Evolutionary conservation across 2,113 vertebrate species (phyloP).

Genomic region (Phaethon lepturus): DNA sequence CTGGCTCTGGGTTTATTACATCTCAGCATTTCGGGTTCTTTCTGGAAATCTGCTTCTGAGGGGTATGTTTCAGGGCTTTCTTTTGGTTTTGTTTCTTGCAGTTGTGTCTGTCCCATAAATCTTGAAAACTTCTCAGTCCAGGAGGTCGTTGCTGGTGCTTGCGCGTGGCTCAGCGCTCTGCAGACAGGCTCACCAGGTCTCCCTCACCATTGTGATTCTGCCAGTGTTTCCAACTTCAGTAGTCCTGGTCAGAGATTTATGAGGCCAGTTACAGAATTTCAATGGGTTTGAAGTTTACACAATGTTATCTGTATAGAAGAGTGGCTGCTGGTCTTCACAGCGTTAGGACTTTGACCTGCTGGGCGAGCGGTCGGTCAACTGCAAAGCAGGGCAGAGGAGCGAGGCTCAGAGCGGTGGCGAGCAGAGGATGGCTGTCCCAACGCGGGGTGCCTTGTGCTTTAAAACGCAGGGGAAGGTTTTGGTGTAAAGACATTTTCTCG

Average conservation of each 20-base stretch:
- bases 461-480: background rate
- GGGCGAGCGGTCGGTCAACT: accelerated
- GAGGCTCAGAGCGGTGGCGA: background rate
- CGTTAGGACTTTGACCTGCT: background rate
- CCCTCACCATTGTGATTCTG: background rate
- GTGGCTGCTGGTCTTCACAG: background rate
- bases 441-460: background rate
- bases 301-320: background rate
- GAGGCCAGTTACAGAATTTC: background rate
- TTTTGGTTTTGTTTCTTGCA: background rate
- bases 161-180: background rate
- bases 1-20: background rate
- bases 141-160: background rate
- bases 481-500: background rate
- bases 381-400: background rate
- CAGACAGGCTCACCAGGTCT: background rate
- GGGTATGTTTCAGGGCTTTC: background rate
- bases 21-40: background rate
- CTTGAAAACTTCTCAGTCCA: too few species aligned
- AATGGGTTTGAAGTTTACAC: background rate
- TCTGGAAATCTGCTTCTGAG: background rate
- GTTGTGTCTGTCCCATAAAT: background rate
- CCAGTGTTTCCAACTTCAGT: background rate
- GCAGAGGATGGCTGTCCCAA: background rate
- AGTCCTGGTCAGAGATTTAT: background rate